Evolutionary conservation across 2,888 invertebrate genomes (phyloP), one percentile per base, ranked within the genome.

Genomic region (Augochlorella aurata): DNA sequence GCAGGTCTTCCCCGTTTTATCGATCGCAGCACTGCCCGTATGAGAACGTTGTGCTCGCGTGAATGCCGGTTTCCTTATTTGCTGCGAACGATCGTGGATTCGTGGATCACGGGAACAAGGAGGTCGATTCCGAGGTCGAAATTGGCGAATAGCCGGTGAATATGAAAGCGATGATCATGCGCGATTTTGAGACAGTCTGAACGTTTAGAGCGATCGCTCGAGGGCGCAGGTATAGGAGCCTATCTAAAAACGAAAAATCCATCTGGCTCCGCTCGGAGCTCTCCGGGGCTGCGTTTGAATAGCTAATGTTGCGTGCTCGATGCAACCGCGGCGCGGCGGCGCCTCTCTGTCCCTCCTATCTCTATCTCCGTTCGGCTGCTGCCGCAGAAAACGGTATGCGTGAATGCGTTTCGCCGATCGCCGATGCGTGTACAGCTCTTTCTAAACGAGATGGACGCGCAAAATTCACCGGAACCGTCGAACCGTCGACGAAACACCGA

Each of bases 221-320:
- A 1, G 72, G 82, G 63, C 71, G 49, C 66, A 61, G 75, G 74
- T 54, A 58, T 38, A 12, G 61, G n/a, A 61, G 29, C 45, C 69
- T 63, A 52, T 21, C 44, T 79, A 77, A 82, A 82, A 84, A 82
- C 78, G 76, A 84, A 76, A 81, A 76, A 74, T 67, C 67, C 73
- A 63, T 54, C 52, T 38, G 58, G 21, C 70, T 61, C 47, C 52
- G 75, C 70, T 71, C 76, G 73, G 81, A 83, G 75, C 79, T 81
- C 84, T 81, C 47, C 65, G 58, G 71, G 70, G 80, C 74, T 79
- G 82, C 85, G 87, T 85, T 84, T 87, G 87, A 89, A 88, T 89
- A 88, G 83, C 89, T 87, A 87, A 89, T 88, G 89, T 88, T 89
- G 89, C 89, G 89, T 89, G 89, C 78, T 79, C 71, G 83, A 82